These are phyloP conservation scores for Elegia similella DNA, from an alignment of 2,888 invertebrate species.

Conservation along the genomic window DNA sequence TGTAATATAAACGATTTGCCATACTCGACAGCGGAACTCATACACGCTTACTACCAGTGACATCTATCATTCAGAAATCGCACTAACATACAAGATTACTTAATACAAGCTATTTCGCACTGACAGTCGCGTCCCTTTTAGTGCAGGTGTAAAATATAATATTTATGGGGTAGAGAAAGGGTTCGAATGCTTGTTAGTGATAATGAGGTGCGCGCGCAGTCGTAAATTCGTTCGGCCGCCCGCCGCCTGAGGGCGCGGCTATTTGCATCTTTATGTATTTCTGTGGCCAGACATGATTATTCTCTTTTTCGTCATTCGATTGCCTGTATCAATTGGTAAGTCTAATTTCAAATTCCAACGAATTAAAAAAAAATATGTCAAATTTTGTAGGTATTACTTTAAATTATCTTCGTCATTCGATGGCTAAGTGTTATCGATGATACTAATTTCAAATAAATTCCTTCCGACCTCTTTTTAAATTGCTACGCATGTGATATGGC, in stretches of 20 bases:
- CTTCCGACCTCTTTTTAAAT: no score
- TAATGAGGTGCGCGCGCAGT: constrained; percentile 76
- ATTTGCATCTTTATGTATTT: constrained; percentile 75
- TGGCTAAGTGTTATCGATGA: no score
- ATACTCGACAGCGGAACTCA: no score
- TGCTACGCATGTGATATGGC: no score
- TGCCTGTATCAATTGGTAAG: no score
- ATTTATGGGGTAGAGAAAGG: constrained; percentile 76
- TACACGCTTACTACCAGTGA: constrained; percentile 20
- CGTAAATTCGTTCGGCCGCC: constrained; percentile 68
- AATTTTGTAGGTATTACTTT: no score
- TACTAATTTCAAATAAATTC: no score
- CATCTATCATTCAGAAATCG: constrained; percentile 28
- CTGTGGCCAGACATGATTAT: constrained; percentile 38
- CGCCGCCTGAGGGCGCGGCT: constrained; percentile 67
- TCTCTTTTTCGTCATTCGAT: constrained; percentile 11
- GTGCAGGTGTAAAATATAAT: constrained; percentile 78
- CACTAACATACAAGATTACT: constrained; percentile 23
- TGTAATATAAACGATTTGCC: no score
- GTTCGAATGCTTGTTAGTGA: constrained; percentile 74
- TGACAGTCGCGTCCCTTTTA: constrained; percentile 39
- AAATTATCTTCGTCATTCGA: no score
- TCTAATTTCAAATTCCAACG: no score
- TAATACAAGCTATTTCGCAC: not conserved
- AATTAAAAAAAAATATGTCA: no score